A percentile compares a stretch with the other conserved stretches of the same genome.
phyloP scores from a whole-genome alignment of 2,888 invertebrate genomes.

The Ophion obscuratus region DNA sequence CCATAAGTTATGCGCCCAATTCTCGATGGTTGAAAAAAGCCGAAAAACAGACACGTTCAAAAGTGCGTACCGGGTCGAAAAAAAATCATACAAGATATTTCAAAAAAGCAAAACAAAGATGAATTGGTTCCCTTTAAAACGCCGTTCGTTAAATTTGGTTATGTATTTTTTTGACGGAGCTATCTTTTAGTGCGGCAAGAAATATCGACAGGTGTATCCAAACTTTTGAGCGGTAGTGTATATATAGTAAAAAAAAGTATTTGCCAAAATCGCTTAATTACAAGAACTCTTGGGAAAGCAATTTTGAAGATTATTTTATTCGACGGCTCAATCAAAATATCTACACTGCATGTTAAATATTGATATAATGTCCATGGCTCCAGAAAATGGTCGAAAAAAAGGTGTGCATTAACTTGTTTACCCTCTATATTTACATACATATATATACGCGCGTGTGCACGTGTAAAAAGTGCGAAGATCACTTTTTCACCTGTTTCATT shows the following conservation, averaged over 20 bases:
- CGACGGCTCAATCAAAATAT: neutral
- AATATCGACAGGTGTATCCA: no score
- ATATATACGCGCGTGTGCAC: neutral
- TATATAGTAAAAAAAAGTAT: neutral
- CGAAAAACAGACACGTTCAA: no score
- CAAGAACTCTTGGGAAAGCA: neutral
- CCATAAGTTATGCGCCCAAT: no score
- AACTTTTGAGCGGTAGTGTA: no score
- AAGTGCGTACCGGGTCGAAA: no score
- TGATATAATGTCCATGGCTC: neutral
- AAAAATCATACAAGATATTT: no score
- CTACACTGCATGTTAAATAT: neutral
- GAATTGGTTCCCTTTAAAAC: no score
- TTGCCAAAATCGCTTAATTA: neutral
- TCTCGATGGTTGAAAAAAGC: no score
- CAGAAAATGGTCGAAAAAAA: neutral
- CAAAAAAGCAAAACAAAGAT: no score
- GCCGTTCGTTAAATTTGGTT: no score
- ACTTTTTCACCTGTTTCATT: constrained; percentile 61
- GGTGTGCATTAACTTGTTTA: neutral
- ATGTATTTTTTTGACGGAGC: no score
- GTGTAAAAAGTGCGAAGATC: constrained; percentile 13
- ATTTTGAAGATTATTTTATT: neutral
- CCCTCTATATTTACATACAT: neutral
- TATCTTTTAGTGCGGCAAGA: no score